phyloP scores from a whole-genome alignment of 2,797 vertebrate genomes.

The Sebastes nivosus region DNA sequence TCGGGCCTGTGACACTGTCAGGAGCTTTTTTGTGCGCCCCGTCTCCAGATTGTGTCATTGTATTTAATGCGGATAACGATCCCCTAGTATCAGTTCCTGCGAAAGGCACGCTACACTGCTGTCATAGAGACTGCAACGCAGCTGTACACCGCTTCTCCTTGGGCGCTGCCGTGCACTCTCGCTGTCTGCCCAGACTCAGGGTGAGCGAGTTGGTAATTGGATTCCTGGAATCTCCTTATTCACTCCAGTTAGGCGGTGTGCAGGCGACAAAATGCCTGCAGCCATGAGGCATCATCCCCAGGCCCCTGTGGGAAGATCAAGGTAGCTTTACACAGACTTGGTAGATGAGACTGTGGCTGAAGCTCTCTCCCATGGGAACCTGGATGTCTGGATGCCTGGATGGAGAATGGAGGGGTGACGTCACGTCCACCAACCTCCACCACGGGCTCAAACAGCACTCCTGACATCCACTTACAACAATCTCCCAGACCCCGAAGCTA shows the following conservation, averaged over 20 bases:
- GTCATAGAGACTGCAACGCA: slow-evolving; percentile 27
- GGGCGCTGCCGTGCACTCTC: slow-evolving; percentile 46
- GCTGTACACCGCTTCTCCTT: slow-evolving; percentile 30
- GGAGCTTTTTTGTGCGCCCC: slow-evolving; percentile 12
- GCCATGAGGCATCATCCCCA: slow-evolving; percentile 62
- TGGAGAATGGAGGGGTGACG: slow-evolving; percentile 21
- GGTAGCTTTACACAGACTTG: slow-evolving; percentile 66
- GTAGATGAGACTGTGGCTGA: slow-evolving; percentile 61
- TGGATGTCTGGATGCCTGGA: slow-evolving; percentile 36
- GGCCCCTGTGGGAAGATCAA: slow-evolving; percentile 70
- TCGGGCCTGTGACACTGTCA: slow-evolving; percentile 19
- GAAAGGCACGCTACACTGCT: slow-evolving; percentile 17
- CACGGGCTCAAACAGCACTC: neutral
- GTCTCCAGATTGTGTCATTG: slow-evolving; percentile 46
- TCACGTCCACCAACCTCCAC: slow-evolving; percentile 28
- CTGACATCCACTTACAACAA: slow-evolving; percentile 29
- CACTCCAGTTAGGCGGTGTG: slow-evolving; percentile 63
- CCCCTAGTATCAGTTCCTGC: slow-evolving; percentile 27
- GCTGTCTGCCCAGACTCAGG: slow-evolving; percentile 59
- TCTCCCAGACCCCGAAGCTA: slow-evolving; percentile 11
- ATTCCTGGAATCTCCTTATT: slow-evolving; percentile 81
- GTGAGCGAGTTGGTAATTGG: slow-evolving; percentile 75
- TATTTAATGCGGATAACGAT: slow-evolving; percentile 57
- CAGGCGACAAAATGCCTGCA: slow-evolving; percentile 72
- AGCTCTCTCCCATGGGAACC: slow-evolving; percentile 41